A percentile compares a stretch with the other conserved stretches of the same genome.
These are phyloP conservation scores for Ochlodes sylvanus DNA, from an alignment of 2,888 invertebrate species.

Conservation along the genomic window DNA sequence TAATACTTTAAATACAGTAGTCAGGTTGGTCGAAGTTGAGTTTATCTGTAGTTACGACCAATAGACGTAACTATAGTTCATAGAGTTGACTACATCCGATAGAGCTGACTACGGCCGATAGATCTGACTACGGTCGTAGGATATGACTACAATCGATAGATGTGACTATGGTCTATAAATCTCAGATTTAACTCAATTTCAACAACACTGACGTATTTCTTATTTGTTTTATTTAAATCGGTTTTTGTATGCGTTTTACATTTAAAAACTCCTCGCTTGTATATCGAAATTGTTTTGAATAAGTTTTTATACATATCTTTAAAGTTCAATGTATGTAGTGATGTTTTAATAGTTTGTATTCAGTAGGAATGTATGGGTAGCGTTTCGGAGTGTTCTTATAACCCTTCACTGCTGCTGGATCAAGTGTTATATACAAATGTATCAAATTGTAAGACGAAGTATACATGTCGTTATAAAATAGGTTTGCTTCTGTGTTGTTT, in stretches of 20 bases:
- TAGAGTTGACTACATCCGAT: too few species aligned
- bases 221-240: background rate
- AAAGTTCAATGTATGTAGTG: slow-evolving; percentile 13
- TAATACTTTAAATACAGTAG: too few species aligned
- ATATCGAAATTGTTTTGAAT: slow-evolving; percentile 2
- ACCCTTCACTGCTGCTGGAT: slow-evolving; percentile 15
- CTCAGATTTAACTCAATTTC: background rate
- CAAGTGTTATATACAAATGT: background rate
- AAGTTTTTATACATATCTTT: slow-evolving; percentile 29
- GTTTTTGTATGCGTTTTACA: background rate
- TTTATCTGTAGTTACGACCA: too few species aligned
- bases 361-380: background rate
- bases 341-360: slow-evolving; percentile 7
- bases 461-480: too few species aligned
- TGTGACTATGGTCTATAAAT: background rate
- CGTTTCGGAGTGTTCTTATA: background rate
- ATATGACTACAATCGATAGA: background rate
- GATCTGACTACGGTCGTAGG: too few species aligned
- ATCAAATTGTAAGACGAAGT: too few species aligned
- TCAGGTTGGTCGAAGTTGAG: too few species aligned
- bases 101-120: too few species aligned
- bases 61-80: too few species aligned
- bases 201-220: too few species aligned
- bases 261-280: background rate
- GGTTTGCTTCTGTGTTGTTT: too few species aligned